Percentiles rank a stretch among this genome's conserved stretches.
These are phyloP conservation scores for Anneissia japonica DNA, from an alignment of 35 echinoderm and acorn worm genomes.

Conservation along the genomic window DNA sequence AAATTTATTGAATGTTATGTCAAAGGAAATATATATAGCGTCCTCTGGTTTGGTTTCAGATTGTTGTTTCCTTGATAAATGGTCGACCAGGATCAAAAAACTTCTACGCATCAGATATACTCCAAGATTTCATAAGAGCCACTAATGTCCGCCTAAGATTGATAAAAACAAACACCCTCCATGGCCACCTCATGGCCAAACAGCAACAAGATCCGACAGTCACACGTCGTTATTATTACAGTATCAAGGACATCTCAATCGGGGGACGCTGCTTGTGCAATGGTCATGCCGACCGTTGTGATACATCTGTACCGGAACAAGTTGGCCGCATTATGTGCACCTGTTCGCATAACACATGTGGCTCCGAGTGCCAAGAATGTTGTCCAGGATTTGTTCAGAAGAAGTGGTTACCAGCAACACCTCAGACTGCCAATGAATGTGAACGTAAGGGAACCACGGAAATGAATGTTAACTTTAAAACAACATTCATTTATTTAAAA, in stretches of 20 bases:
- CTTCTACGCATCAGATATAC: slow-evolving; percentile 60
- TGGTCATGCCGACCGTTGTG: slow-evolving; percentile 82
- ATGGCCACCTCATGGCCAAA: slow-evolving; percentile 83
- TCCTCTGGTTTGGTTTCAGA: slow-evolving; percentile 6
- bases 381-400: slow-evolving; percentile 97
- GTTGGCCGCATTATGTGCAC: slow-evolving; percentile 43
- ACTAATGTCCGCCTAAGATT: slow-evolving; percentile 82
- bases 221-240: slow-evolving; percentile 95
- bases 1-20: no score
- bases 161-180: slow-evolving; percentile 75
- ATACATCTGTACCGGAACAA: slow-evolving; percentile 26
- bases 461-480: no score
- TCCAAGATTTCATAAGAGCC: slow-evolving; percentile 89
- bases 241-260: slow-evolving; percentile 98
- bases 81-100: slow-evolving; percentile 64
- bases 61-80: slow-evolving; percentile 89
- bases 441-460: slow-evolving; percentile 74
- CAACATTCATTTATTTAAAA: no score
- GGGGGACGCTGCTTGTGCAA: slow-evolving; percentile 96
- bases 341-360: slow-evolving; percentile 89
- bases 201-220: slow-evolving; percentile 77
- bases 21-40: no score
- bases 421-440: slow-evolving; percentile 65
- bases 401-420: slow-evolving; percentile 75
- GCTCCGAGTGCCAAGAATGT: slow-evolving; percentile 70